Evolutionary conservation across 2,113 vertebrate species (phyloP).

Genomic region (Nerophis lumbriciformis): DNA sequence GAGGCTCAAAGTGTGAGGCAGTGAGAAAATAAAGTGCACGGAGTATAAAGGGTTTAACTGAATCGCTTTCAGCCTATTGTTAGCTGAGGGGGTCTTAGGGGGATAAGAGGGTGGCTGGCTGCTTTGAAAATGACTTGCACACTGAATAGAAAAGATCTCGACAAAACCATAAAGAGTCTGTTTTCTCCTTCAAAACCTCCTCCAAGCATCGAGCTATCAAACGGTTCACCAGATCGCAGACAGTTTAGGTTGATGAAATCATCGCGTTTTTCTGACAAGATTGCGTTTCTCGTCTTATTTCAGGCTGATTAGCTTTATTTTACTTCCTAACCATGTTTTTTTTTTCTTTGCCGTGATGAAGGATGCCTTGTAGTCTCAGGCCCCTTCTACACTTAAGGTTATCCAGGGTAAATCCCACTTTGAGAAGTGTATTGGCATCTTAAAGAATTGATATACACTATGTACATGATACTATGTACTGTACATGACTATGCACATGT

Average conservation of each 20-base stretch:
- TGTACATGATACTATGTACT: no score
- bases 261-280: conserved; percentile 35
- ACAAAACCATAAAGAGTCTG: conserved; percentile 78
- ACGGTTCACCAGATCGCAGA: conserved; percentile 44
- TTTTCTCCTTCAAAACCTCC: conserved; percentile 68
- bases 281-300: background rate
- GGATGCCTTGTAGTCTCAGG: conserved; percentile 18
- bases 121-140: conserved; percentile 91
- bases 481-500: no score
- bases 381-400: no score
- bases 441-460: no score
- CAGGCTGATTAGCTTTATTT: conserved; percentile 42
- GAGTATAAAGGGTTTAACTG: conserved; percentile 88
- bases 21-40: conserved; percentile 84
- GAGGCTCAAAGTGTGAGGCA: conserved; percentile 73
- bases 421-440: no score
- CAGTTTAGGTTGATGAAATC: conserved; percentile 63
- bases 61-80: conserved; percentile 94
- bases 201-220: conserved; percentile 68
- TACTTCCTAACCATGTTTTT: conserved; percentile 44
- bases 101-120: conserved; percentile 86
- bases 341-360: conserved; percentile 34
- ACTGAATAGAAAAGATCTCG: conserved; percentile 83
- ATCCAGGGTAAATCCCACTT: no score
- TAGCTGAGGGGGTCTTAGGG: conserved; percentile 84